Conservation (phyloP, 2,113 vertebrate genomes). For the Hiodon tergisus region DNA sequence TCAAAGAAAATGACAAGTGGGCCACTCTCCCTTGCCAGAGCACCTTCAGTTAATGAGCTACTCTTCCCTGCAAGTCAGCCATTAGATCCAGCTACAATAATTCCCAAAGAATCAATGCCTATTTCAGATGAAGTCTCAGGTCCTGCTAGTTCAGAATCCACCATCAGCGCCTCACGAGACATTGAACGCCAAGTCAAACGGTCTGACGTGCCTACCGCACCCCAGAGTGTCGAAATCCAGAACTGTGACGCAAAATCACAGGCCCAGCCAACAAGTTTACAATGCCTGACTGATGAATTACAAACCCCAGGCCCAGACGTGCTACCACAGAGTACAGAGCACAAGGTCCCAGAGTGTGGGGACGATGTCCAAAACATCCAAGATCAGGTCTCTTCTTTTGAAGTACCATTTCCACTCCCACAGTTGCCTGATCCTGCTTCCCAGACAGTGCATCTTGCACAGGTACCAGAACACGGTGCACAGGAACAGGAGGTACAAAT, state of each 20-base stretch:
- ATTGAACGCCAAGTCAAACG: constrained; percentile 21
- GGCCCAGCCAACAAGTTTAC: constrained; percentile 15
- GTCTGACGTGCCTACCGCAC: constrained; percentile 18
- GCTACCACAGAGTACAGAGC: neutral
- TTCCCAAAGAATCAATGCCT: constrained; percentile 30
- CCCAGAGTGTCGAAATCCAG: constrained; percentile 13
- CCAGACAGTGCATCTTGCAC: constrained; percentile 29
- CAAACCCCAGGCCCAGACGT: constrained; percentile 12
- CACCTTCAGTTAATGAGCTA: constrained; percentile 14
- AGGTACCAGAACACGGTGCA: neutral
- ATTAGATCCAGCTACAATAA: constrained; percentile 22
- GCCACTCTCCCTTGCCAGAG: constrained; percentile 16
- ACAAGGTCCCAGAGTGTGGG: constrained; percentile 20
- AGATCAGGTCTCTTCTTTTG: neutral
- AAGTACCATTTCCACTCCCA: neutral
- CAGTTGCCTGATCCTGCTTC: constrained; percentile 23
- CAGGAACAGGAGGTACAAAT: neutral
- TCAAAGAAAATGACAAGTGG: constrained; percentile 52
- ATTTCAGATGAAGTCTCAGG: constrained; percentile 36
- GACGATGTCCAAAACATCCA: constrained; percentile 3
- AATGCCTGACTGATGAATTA: constrained; percentile 10
- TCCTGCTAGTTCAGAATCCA: constrained; percentile 25
- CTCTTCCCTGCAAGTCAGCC: constrained; percentile 20
- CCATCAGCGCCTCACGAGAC: constrained; percentile 29
- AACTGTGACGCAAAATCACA: constrained; percentile 18